A percentile compares a stretch with the other conserved stretches of the same genome.
Conservation (phyloP, 2,888 invertebrate genomes). For the Drosophila nr. perissopoda region DNA sequence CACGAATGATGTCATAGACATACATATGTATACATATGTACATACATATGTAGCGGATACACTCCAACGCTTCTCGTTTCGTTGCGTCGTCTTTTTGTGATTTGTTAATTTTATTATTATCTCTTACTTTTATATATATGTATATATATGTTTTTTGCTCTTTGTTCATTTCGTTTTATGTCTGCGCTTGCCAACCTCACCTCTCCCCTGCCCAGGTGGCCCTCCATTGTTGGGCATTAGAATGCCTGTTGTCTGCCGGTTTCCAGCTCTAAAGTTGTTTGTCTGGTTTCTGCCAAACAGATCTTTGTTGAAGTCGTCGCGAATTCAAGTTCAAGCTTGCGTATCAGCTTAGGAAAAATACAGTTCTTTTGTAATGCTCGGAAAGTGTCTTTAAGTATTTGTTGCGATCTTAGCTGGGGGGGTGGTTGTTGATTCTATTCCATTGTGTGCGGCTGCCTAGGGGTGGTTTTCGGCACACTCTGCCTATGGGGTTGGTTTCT, state of each 20-base stretch:
- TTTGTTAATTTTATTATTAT: conserved; percentile 64
- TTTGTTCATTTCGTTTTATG: conserved; percentile 21
- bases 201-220: conserved; percentile 1
- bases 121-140: conserved; percentile 33
- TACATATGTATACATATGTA: background rate
- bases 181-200: conserved; percentile 15
- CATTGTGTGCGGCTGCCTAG: conserved; percentile 16
- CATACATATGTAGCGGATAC: conserved; percentile 48
- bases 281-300: conserved; percentile 59
- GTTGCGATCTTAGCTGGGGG: conserved; percentile 33
- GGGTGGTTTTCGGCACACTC: conserved; percentile 60
- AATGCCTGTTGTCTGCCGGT: conserved; percentile 54
- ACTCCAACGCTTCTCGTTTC: conserved; percentile 65
- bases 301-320: conserved; percentile 31
- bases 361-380: conserved; percentile 25
- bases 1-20: conserved; percentile 65
- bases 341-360: conserved; percentile 4
- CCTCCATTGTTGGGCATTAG: conserved; percentile 71
- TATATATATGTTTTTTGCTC: conserved; percentile 9
- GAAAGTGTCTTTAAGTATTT: conserved; percentile 54
- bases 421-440: conserved; percentile 54
- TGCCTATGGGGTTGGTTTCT: conserved; percentile 58
- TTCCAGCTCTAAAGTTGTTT: conserved; percentile 69
- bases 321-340: conserved; percentile 68
- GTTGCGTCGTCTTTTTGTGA: conserved; percentile 39